Base-by-base conservation (phyloP, 2,888 invertebrate genomes). In the Melikaiella ostensackeni region DNA sequence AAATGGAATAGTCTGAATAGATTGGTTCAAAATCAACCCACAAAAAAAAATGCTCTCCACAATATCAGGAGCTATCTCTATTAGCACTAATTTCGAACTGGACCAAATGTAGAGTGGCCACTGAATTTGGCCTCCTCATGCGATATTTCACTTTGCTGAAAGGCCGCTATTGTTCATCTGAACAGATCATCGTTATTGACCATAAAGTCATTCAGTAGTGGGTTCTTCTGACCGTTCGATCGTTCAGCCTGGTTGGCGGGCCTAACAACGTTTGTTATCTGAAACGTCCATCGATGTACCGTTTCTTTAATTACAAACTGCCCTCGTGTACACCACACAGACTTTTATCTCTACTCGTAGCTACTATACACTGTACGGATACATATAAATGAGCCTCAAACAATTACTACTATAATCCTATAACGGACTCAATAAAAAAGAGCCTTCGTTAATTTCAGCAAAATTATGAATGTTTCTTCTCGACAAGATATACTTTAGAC, bases 301-400 rank as follows among this genome's bases (percentile, higher is more conserved):
- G 86, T 87, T 88, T 86, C 85, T 85, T 88, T 87, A 87, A 88
- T 88, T 86, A 85, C 83, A 84, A 85, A 85, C 77, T 82, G 81
- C 81, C 80, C 75, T 78, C 78, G 81, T 79, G 81, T 75, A 57
- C 59, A 24, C 27, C 11, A 59, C 59, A 27, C 27, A 59, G 59
- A 27, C 59, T 27, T 27, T 59, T 59, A 59, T 59, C 27, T 59
- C 27, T 27, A 27, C 59, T 13, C 27, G 27, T 59, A 59, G 59
- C 55, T 55, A 55, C 59, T 59, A 13, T 59, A 59, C 59, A 59
- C 27, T 59, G 59, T 59, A 59, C 59, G 6, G 59, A 24, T 59
- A 27, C 27, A 24, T 59, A 59, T 59, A 59, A 59, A 59, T 27
- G 59, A 27, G 16, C 59, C 59, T 27, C 16, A 59, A 59, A 59